phyloP scores from a whole-genome alignment of 2,888 invertebrate genomes.

The Sceliomorpha sp. region DNA sequence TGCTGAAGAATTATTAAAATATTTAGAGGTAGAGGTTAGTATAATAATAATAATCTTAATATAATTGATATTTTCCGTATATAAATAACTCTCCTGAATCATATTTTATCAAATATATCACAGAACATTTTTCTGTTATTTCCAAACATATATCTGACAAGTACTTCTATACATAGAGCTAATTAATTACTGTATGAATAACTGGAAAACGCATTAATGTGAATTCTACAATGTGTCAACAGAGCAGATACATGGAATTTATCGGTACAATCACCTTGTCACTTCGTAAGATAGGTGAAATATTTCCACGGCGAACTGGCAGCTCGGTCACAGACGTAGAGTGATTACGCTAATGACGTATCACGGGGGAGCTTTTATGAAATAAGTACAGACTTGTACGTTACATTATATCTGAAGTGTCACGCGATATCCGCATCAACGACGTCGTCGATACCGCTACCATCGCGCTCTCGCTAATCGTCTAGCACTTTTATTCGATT shows the following conservation, averaged over 20 bases:
- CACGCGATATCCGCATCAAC: conserved; percentile 19
- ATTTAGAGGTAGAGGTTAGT: too few relatives aligned
- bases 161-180: background rate
- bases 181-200: background rate
- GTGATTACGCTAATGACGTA: conserved; percentile 27
- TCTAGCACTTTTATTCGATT: conserved; percentile 6
- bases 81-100: too few relatives aligned
- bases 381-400: conserved; percentile 4
- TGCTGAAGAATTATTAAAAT: too few relatives aligned
- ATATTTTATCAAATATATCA: too few relatives aligned
- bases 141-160: too few relatives aligned
- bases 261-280: conserved; percentile 9
- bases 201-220: background rate
- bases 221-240: background rate
- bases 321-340: conserved; percentile 1
- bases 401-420: background rate
- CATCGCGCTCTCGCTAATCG: background rate
- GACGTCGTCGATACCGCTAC: background rate
- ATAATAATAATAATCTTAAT: too few relatives aligned
- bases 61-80: too few relatives aligned
- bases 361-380: conserved; percentile 13
- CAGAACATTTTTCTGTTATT: too few relatives aligned
- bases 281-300: background rate
- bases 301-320: conserved; percentile 8
- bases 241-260: background rate